phyloP scores from a whole-genome alignment of 2,113 vertebrate genomes.

The Aspiorhynchus laticeps region DNA sequence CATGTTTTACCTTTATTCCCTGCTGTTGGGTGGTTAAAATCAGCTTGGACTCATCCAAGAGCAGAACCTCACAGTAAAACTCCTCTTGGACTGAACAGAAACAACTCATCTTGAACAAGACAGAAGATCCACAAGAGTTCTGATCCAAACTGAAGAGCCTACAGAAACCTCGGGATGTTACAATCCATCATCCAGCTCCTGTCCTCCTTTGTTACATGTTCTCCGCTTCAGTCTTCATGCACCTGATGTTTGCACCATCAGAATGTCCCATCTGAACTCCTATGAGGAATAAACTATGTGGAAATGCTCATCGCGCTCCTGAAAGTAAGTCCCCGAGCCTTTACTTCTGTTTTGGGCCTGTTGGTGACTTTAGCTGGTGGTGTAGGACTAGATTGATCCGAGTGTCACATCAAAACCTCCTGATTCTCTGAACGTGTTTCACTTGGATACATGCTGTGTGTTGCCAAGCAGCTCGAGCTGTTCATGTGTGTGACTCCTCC shows the following conservation, averaged over 20 bases:
- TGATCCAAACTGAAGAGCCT: neutral
- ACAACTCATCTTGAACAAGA: slow-evolving; percentile 78
- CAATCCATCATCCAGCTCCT: neutral
- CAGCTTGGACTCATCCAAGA: slow-evolving; percentile 88
- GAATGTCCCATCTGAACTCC: slow-evolving; percentile 16
- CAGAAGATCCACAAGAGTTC: neutral
- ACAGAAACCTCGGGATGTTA: neutral
- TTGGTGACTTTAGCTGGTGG: neutral
- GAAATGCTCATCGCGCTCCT: neutral
- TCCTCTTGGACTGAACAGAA: slow-evolving; percentile 87
- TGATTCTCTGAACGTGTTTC: neutral
- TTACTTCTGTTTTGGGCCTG: neutral
- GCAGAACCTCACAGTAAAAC: slow-evolving; percentile 91
- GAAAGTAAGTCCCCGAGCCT: neutral
- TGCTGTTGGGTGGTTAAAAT: slow-evolving; percentile 83
- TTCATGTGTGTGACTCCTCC: slow-evolving; percentile 23
- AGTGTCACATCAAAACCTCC: neutral
- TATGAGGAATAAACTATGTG: neutral
- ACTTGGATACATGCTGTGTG: slow-evolving; percentile 27
- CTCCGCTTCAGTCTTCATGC: slow-evolving; percentile 5
- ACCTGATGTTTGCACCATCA: neutral
- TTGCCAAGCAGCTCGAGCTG: slow-evolving; percentile 46
- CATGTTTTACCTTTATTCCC: slow-evolving; percentile 82
- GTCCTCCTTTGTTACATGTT: neutral
- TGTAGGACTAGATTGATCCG: neutral